These are phyloP conservation scores for Dolichallabes microphthalmus DNA, from an alignment of 2,113 vertebrate species.

Conservation along the genomic window DNA sequence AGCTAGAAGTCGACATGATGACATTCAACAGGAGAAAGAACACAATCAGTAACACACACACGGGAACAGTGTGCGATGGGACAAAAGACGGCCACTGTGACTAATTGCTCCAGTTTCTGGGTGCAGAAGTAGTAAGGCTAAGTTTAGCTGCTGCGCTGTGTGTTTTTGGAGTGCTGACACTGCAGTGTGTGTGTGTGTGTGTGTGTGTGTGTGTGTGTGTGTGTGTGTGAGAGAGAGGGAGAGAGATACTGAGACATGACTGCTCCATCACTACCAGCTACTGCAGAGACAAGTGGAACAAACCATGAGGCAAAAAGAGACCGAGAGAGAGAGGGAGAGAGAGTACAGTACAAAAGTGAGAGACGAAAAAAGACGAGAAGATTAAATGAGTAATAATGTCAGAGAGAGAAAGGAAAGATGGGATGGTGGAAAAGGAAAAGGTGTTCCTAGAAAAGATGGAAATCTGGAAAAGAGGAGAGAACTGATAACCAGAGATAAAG, in stretches of 20 bases:
- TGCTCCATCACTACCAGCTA: conserved; percentile 2
- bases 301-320: neutral
- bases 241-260: neutral
- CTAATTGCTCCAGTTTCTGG: conserved; percentile 38
- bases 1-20: neutral
- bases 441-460: no score
- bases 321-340: neutral
- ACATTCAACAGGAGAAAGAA: conserved; percentile 21
- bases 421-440: neutral
- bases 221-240: neutral
- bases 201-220: neutral
- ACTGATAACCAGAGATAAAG: neutral
- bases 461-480: neutral
- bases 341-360: neutral
- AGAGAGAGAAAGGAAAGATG: neutral
- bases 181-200: conserved; percentile 27
- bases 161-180: conserved; percentile 28
- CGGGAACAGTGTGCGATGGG: conserved; percentile 26
- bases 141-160: conserved; percentile 37
- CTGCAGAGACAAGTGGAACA: conserved; percentile 11
- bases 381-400: no score
- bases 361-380: no score
- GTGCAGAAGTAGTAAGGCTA: conserved; percentile 27
- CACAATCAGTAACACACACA: conserved; percentile 1
- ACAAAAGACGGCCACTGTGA: conserved; percentile 33